A percentile compares a stretch with the other conserved stretches of the same genome.
These are phyloP conservation scores for Anastrepha obliqua DNA, from an alignment of 1,140 invertebrate species.

Conservation along the genomic window DNA sequence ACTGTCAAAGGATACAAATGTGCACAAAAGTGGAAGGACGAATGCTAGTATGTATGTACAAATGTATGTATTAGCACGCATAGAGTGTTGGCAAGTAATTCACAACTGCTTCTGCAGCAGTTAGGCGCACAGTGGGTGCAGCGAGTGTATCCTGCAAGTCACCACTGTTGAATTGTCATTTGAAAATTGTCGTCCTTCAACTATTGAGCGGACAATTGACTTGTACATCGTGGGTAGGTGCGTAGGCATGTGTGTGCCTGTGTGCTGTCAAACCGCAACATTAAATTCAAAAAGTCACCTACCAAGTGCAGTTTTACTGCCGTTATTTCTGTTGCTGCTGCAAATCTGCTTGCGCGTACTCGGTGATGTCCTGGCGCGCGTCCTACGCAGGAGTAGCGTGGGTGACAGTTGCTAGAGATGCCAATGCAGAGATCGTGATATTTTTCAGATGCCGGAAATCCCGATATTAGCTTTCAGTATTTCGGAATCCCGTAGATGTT, in stretches of 20 bases:
- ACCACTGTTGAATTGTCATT: neutral
- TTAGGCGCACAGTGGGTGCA: neutral
- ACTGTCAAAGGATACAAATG: neutral
- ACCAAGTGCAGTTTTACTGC: neutral
- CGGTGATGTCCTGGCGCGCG: slow-evolving; percentile 2
- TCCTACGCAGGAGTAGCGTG: neutral
- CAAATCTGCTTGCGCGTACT: neutral
- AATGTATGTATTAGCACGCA: neutral
- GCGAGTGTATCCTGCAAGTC: neutral
- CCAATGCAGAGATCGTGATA: too few species aligned
- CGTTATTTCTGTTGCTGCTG: neutral
- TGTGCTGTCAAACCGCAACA: slow-evolving; percentile 38
- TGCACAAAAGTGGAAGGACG: neutral
- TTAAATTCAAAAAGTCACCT: slow-evolving; percentile 43
- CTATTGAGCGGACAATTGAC: neutral
- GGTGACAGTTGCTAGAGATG: too few species aligned
- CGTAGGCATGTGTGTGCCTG: neutral
- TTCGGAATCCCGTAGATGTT: too few species aligned
- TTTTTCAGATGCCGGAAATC: too few species aligned
- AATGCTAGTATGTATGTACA: neutral
- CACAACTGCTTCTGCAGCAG: slow-evolving; percentile 52
- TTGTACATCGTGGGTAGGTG: neutral
- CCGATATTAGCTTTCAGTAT: too few species aligned
- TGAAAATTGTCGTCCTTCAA: neutral
- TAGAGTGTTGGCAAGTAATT: slow-evolving; percentile 11